Evolutionary conservation across 2,888 invertebrate genomes (phyloP), one percentile per base, ranked within the genome.

Genomic region (Sarcophaga variegata): DNA sequence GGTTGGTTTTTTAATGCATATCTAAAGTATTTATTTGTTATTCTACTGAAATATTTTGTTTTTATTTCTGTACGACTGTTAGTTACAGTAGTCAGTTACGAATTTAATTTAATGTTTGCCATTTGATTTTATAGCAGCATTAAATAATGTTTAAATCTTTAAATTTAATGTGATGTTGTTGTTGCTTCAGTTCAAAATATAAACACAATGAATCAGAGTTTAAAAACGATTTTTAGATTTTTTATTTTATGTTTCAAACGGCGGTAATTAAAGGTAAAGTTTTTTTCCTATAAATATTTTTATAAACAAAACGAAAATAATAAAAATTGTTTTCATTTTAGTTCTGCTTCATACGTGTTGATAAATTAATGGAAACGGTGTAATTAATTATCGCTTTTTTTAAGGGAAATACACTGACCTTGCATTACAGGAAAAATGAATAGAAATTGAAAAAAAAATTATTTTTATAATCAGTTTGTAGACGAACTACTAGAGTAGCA

Each of bases 101-200:
- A 27, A 78, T 78, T 63, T 78, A 78, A 86, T 82, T 86, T 86
- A 86, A 71, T 82, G 79, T 17, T 37, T 63, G 79, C 75, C 82
- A 86, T 86, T 82, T 86, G 63, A 37, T 79, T 82, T 82, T 71
- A 86, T 83, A 11, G 60, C 11, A n/a, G 27, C 66, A 75, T 70
- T 82, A 82, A 85, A 85, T 85, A 78, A 78, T 67, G 72, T 64
- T 62, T 37, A 59, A 78, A 78, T 67, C 66, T 64, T 62, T 37
- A 59, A 59, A 54, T n/a, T 75, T 81, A 62, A 77, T 67, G 25
- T 67, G 37, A 45, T 74, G 10, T 37, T 63, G 37, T 37, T 37
- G 37, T 37, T 37, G 37, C 8, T 37, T 37, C 37, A 37, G 8
- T 37, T 37, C 8, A 10, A 10, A 37, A 37, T 8, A 37, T 37